These are phyloP conservation scores for Brotula barbata DNA, from an alignment of 2,797 vertebrate species.

Conservation along the genomic window DNA sequence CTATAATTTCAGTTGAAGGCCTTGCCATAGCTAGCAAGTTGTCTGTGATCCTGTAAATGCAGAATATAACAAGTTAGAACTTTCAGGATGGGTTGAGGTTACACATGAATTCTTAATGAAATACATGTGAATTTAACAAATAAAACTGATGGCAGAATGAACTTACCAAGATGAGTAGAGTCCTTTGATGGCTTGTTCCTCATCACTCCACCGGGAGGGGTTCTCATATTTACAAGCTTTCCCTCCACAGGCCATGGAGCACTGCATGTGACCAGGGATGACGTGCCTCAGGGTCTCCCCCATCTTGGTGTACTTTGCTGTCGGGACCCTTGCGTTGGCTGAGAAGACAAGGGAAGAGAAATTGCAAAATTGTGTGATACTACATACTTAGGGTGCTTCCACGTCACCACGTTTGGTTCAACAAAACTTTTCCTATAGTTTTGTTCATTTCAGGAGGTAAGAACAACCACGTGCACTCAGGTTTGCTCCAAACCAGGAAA, in stretches of 20 bases:
- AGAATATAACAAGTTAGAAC: conserved; percentile 25
- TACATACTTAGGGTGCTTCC: no score
- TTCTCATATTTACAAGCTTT: conserved; percentile 98
- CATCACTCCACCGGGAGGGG: conserved; percentile 90
- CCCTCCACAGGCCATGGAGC: conserved; percentile 95
- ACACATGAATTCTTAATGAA: no score
- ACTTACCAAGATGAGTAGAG: conserved; percentile 95
- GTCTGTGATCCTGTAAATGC: conserved; percentile 88
- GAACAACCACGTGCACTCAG: no score
- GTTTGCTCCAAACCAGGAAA: no score
- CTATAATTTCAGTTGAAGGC: conserved; percentile 93
- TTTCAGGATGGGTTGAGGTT: no score
- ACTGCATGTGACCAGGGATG: conserved; percentile 95
- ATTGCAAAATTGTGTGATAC: background rate
- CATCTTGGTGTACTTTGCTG: conserved; percentile 96
- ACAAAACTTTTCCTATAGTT: no score
- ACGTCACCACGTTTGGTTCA: no score
- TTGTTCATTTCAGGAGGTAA: no score
- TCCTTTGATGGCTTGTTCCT: conserved; percentile 91
- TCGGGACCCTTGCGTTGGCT: conserved; percentile 84
- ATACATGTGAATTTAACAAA: no score
- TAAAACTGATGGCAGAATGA: background rate
- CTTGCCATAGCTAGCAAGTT: conserved; percentile 95
- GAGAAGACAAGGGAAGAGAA: conserved; percentile 13
- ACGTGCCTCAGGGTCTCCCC: conserved; percentile 94